These are phyloP conservation scores for Bombus fervidus DNA, from an alignment of 1,140 invertebrate genomes.

Conservation along the genomic window DNA sequence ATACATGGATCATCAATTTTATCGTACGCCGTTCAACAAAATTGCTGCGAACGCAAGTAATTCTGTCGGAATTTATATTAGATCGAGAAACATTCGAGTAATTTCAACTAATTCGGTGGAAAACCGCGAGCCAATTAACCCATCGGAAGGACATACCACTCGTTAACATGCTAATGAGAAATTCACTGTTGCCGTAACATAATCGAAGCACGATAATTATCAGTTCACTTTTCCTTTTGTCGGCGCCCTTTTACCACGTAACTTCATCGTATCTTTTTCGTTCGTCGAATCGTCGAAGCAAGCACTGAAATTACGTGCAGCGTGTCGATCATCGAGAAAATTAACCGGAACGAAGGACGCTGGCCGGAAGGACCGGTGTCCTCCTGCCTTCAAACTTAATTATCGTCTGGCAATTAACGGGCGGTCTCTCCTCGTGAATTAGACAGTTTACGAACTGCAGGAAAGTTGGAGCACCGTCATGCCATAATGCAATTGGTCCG, in stretches of 20 bases:
- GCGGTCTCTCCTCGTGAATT: slow-evolving; percentile 58
- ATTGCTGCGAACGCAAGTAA: no score
- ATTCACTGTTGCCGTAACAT: neutral
- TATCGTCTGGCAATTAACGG: slow-evolving; percentile 67
- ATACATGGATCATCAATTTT: no score
- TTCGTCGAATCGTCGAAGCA: neutral
- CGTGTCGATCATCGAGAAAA: slow-evolving; percentile 34
- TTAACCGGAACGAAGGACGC: slow-evolving; percentile 20
- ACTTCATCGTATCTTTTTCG: neutral
- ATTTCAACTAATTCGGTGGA: no score
- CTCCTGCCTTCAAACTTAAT: slow-evolving; percentile 61
- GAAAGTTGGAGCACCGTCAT: slow-evolving; percentile 54
- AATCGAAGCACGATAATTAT: neutral
- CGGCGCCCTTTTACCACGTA: neutral
- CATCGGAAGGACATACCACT: no score
- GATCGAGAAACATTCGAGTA: no score
- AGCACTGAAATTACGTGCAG: neutral
- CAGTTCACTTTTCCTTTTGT: neutral
- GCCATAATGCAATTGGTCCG: slow-evolving; percentile 64
- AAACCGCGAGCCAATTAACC: no score
- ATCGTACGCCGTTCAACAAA: no score
- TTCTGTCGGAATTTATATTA: no score
- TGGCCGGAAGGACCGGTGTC: slow-evolving; percentile 32
- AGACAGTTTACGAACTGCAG: slow-evolving; percentile 60
- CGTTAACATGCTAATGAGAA: no score